Evolutionary conservation across 2,113 vertebrate species (phyloP).

Genomic region (Indicator maculatus): DNA sequence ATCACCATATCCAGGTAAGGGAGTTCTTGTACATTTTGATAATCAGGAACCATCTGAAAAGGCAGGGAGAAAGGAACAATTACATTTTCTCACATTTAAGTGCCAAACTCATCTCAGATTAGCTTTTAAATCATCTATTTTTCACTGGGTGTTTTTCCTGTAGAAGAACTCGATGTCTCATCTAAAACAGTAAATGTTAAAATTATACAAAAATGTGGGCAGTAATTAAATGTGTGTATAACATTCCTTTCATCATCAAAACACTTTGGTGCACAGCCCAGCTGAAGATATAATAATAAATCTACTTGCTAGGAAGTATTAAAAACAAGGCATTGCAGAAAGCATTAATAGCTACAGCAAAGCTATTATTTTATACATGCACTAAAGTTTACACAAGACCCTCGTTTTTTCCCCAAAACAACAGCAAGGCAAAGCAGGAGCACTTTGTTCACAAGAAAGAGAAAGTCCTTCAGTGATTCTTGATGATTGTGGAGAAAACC

Average conservation of each 20-base stretch:
- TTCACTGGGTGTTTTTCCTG: slow-evolving; percentile 49
- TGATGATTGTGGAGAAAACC: neutral
- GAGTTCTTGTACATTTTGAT: slow-evolving; percentile 84
- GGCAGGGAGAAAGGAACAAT: slow-evolving; percentile 28
- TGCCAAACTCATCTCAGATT: slow-evolving; percentile 40
- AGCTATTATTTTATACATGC: neutral
- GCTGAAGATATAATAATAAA: slow-evolving; percentile 50
- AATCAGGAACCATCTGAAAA: slow-evolving; percentile 80
- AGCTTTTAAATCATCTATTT: slow-evolving; percentile 47
- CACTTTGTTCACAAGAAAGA: neutral
- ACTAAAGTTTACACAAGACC: neutral
- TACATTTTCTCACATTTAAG: slow-evolving; percentile 16
- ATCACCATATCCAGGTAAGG: slow-evolving; percentile 95
- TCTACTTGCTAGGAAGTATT: slow-evolving; percentile 23
- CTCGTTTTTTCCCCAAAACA: neutral
- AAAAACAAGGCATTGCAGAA: slow-evolving; percentile 7
- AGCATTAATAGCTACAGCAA: neutral
- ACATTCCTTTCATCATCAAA: slow-evolving; percentile 49
- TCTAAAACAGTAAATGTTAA: slow-evolving; percentile 65
- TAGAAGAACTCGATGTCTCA: slow-evolving; percentile 53
- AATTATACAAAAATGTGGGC: slow-evolving; percentile 68
- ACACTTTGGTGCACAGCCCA: slow-evolving; percentile 8
- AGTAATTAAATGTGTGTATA: slow-evolving; percentile 65
- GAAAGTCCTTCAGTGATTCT: neutral
- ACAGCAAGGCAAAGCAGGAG: neutral